A percentile compares a stretch with the other conserved stretches of the same genome.
phyloP scores from a whole-genome alignment of 2,113 vertebrate genomes.

The Sula dactylatra region DNA sequence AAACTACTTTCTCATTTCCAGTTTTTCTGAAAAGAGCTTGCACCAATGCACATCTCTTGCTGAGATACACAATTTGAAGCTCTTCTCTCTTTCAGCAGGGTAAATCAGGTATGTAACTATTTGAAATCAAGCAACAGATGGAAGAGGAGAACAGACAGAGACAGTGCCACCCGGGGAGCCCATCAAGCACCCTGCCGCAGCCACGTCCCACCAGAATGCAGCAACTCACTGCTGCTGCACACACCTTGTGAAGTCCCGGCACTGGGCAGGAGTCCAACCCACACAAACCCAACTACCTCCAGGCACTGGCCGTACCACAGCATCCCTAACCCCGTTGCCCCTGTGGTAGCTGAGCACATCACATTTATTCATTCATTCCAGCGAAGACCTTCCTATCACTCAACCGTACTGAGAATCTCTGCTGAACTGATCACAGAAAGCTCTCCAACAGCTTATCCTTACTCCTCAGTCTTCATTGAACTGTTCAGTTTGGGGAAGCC shows the following conservation, averaged over 20 bases:
- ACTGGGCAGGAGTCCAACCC: not conserved
- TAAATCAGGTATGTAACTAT: not conserved
- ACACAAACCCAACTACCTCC: not conserved
- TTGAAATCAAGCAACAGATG: not conserved
- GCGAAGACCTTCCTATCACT: not conserved
- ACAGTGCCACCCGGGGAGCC: not conserved
- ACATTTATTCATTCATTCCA: not conserved
- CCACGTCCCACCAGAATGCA: not conserved
- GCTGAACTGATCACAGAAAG: not conserved
- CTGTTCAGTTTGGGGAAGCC: not conserved
- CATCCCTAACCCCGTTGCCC: not conserved
- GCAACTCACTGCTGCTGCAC: not conserved
- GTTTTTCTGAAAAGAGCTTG: not conserved
- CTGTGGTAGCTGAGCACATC: not conserved
- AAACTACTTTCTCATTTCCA: not conserved
- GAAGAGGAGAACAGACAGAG: not conserved
- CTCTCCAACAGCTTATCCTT: not conserved
- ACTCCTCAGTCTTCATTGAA: not conserved
- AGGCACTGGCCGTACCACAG: not conserved
- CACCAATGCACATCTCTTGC: not conserved
- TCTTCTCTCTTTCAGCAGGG: not conserved
- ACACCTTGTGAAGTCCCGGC: rapidly evolving
- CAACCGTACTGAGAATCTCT: not conserved
- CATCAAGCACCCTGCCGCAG: rapidly evolving
- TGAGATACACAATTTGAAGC: not conserved